Evolutionary conservation across 2,797 vertebrate species (phyloP), one percentile per base, ranked within the genome.

Genomic region (Malurus leucopterus): DNA sequence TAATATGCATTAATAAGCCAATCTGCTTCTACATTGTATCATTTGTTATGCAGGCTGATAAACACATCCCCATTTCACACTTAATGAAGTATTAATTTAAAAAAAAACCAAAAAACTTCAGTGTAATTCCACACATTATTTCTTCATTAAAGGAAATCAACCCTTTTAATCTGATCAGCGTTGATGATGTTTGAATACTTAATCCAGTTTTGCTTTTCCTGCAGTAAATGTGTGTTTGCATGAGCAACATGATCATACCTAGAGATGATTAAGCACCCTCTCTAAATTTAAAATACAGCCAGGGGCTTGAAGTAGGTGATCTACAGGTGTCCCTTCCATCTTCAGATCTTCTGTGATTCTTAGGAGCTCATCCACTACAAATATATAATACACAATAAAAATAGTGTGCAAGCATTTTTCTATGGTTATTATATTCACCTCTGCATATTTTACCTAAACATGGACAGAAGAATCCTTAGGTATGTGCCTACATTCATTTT

Each of bases 71-170:
- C 22, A 64, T 93, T 90, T 92, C 54, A 85, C 65, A 64, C 57
- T 75, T 82, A 76, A 71, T 86, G 38, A 80, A 80, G 26, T 54
- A 68, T 43, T 84, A 7, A 80, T 91, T 91, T 90, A 74, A 83
- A 90, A 88, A 79, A 76, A 36, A 36, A 36, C 8, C 34, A 36
- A 9, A 36, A 36, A 36, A 61, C 32, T 41, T 73, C 24, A 68
- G 7, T 79, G 50, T 84, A 83, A 83, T 79, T 82, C 40, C 70
- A 36, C n/a, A 30, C 8, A 54, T 67, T 62, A 79, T 77, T 81
- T 86, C 44, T 73, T 79, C 71, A 67, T 79, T 84, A 72, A 86
- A 59, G 44, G 59, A 76, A 76, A 82, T 38, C 21, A 61, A 3
- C 57, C 14, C 13, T 59, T 94, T 84, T 93, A 64, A 75, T 82